These are phyloP conservation scores for Leistus spinibarbis DNA, from an alignment of 2,888 invertebrate genomes.

Conservation along the genomic window DNA sequence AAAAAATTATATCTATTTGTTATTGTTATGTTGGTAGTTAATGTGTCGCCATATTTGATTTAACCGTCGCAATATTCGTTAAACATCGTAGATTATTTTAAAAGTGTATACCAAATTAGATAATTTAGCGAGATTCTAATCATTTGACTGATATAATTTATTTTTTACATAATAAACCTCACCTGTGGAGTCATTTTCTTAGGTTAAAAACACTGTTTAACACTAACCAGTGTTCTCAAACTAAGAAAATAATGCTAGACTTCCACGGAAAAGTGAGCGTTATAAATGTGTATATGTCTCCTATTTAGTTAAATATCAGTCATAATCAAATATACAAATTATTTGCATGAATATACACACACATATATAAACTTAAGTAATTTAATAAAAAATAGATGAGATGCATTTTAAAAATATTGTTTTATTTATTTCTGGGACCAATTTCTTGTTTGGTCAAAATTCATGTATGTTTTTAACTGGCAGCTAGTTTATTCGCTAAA, in stretches of 20 bases:
- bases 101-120: neutral
- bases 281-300: neutral
- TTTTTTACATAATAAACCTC: neutral
- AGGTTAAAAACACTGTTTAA: too few relatives aligned
- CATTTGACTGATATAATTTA: neutral
- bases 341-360: neutral
- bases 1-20: neutral
- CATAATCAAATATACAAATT: neutral
- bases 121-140: neutral
- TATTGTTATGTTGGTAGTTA: neutral
- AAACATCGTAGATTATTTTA: neutral
- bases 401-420: neutral
- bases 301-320: neutral
- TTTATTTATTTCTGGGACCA: constrained; percentile 38
- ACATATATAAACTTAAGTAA: neutral
- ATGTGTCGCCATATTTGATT: neutral
- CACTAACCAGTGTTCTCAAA: too few relatives aligned
- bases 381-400: neutral
- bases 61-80: neutral
- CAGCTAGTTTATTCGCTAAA: constrained; percentile 26
- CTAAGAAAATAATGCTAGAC: too few relatives aligned
- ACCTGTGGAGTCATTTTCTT: neutral
- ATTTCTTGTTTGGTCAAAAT: constrained; percentile 28
- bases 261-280: neutral
- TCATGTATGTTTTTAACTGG: neutral